A percentile compares a stretch with the other conserved stretches of the same genome.
Conservation (phyloP, 2,113 vertebrate species). For the Morphnarchus princeps region DNA sequence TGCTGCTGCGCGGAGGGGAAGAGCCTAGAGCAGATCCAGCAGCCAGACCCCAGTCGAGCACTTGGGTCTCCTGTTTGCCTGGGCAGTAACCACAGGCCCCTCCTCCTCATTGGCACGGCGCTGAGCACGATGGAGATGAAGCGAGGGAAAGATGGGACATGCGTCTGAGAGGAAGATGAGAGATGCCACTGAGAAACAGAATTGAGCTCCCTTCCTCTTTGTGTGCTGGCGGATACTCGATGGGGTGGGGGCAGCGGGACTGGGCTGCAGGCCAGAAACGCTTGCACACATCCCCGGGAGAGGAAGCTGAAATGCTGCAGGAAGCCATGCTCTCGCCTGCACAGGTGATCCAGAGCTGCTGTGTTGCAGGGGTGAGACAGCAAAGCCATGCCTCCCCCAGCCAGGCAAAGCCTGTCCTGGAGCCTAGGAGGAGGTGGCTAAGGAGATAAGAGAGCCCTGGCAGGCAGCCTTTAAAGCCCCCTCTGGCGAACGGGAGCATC, state of each 20-base stretch:
- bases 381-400: not conserved
- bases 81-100: not conserved
- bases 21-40: not conserved
- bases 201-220: not conserved
- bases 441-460: not conserved
- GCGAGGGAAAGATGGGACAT: not conserved
- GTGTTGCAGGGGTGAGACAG: not conserved
- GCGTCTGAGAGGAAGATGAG: not conserved
- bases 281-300: not conserved
- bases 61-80: not conserved
- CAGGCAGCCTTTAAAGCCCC: not conserved
- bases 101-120: accelerated
- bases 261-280: not conserved
- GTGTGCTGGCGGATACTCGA: not conserved
- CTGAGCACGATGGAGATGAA: not conserved
- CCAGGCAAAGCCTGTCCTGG: not conserved
- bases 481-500: not conserved
- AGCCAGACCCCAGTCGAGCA: accelerated
- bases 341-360: not conserved
- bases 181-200: not conserved
- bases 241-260: not conserved
- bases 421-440: not conserved
- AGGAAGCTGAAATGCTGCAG: not conserved
- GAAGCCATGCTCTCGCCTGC: not conserved
- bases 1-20: accelerated